These are phyloP conservation scores for Diplodus sargus DNA, from an alignment of 2,797 vertebrate genomes.

Conservation along the genomic window DNA sequence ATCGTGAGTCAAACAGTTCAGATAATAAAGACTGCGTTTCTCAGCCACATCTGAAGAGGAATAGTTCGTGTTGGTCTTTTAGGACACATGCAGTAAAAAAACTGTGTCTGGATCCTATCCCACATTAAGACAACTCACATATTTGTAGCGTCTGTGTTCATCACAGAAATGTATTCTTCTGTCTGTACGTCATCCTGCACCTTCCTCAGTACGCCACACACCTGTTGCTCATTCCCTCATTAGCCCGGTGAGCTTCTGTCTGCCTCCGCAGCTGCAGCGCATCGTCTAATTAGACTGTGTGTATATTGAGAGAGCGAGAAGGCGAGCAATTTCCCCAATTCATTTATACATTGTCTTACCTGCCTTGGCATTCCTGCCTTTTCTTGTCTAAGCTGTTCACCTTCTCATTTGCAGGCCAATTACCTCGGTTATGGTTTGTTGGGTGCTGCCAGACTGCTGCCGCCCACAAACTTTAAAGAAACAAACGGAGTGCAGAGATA, in stretches of 20 bases:
- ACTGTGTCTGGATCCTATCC: not conserved
- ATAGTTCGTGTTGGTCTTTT: not conserved
- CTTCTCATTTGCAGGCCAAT: constrained; percentile 10
- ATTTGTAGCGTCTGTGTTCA: not conserved
- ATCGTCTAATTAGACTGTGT: constrained; percentile 19
- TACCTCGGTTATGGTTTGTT: constrained; percentile 18
- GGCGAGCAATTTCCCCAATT: not conserved
- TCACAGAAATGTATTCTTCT: not conserved
- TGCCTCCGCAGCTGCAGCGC: constrained; percentile 28
- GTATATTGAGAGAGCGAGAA: constrained; percentile 4
- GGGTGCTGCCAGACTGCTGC: not conserved
- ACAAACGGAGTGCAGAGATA: not conserved
- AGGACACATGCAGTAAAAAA: not conserved
- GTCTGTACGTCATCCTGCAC: not conserved
- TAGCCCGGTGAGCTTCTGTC: constrained; percentile 2
- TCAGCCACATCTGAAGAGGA: not conserved
- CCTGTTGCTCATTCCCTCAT: constrained; percentile 31
- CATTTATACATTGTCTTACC: constrained; percentile 17
- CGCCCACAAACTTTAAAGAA: not conserved
- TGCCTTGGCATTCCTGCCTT: not conserved
- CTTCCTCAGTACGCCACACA: not conserved
- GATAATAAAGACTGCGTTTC: not conserved
- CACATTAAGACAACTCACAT: not conserved
- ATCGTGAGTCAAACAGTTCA: not conserved
- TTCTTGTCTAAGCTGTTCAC: not conserved